A percentile compares a stretch with the other conserved stretches of the same genome.
Conservation (phyloP, 2,888 invertebrate genomes). For the Plusia festucae region DNA sequence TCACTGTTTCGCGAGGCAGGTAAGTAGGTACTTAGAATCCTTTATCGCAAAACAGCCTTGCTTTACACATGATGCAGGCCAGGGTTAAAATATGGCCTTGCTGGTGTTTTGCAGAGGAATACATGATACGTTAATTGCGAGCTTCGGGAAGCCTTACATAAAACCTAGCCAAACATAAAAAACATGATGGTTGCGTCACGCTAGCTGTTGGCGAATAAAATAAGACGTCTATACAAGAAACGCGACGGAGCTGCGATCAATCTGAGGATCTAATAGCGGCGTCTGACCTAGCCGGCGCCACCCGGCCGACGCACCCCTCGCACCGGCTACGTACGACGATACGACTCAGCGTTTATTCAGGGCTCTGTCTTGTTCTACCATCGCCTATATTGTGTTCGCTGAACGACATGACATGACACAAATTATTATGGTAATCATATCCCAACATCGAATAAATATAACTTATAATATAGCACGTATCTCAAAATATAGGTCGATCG, state of each 20-base stretch:
- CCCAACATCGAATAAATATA: slow-evolving; percentile 49
- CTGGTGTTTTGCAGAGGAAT: slow-evolving; percentile 40
- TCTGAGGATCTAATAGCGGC: slow-evolving; percentile 81
- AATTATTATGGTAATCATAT: slow-evolving; percentile 68
- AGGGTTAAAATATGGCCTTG: slow-evolving; percentile 56
- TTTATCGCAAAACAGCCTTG: slow-evolving; percentile 57
- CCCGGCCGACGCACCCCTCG: slow-evolving; percentile 75
- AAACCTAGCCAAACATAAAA: slow-evolving; percentile 66
- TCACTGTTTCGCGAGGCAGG: slow-evolving; percentile 27
- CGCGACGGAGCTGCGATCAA: slow-evolving; percentile 82
- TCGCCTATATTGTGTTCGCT: slow-evolving; percentile 54
- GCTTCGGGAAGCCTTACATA: slow-evolving; percentile 75
- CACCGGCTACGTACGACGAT: slow-evolving; percentile 61
- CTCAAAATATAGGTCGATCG: slow-evolving; percentile 29
- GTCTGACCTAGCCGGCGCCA: slow-evolving; percentile 86
- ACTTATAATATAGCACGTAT: slow-evolving; percentile 23
- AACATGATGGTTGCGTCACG: slow-evolving; percentile 57
- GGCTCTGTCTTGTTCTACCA: slow-evolving; percentile 57
- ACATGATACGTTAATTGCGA: slow-evolving; percentile 63
- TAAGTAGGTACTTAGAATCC: slow-evolving; percentile 43
- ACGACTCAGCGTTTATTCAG: slow-evolving; percentile 65
- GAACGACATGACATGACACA: slow-evolving; percentile 64
- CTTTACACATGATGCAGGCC: slow-evolving; percentile 56
- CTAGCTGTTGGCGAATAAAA: slow-evolving; percentile 65
- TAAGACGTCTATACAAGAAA: slow-evolving; percentile 70